Percentiles rank a stretch among this genome's conserved stretches.
These are phyloP conservation scores for Clarias laeviceps DNA, from an alignment of 2,797 vertebrate species.

Conservation along the genomic window DNA sequence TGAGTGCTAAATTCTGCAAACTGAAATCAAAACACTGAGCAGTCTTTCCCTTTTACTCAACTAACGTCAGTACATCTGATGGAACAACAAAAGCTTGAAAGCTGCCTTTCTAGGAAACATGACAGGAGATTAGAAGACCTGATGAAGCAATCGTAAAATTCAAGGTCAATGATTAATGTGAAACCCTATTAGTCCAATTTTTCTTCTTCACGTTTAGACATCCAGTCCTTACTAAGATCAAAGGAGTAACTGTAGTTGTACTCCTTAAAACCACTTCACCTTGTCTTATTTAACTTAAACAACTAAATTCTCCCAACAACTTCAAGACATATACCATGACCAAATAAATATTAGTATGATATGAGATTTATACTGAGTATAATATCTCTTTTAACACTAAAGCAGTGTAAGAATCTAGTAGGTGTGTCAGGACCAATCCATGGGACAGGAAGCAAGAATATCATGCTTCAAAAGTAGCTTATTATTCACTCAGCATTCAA, in stretches of 20 bases:
- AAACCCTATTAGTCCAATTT: not conserved
- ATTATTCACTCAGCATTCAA: conserved; percentile 2
- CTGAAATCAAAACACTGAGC: not conserved
- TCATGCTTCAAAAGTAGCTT: conserved; percentile 6
- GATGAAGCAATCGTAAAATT: not conserved
- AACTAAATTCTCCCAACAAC: not conserved
- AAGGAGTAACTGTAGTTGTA: not conserved
- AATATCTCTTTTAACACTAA: conserved; percentile 3
- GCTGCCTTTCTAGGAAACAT: not conserved
- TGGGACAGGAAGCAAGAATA: conserved; percentile 39
- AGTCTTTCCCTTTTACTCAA: not conserved
- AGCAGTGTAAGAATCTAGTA: conserved; percentile 23
- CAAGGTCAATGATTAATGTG: not conserved
- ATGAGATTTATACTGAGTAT: not conserved
- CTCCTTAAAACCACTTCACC: not conserved
- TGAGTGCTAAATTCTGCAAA: not conserved
- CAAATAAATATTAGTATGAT: not conserved
- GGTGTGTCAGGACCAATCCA: conserved; percentile 23
- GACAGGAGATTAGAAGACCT: not conserved
- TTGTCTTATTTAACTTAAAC: not conserved
- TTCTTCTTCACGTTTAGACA: not conserved
- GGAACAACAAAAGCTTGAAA: not conserved
- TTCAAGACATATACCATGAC: not conserved
- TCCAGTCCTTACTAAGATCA: not conserved
- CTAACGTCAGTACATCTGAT: not conserved